Base-by-base conservation (phyloP, 2,113 vertebrate species). In the Aleadryas rufinucha region DNA sequence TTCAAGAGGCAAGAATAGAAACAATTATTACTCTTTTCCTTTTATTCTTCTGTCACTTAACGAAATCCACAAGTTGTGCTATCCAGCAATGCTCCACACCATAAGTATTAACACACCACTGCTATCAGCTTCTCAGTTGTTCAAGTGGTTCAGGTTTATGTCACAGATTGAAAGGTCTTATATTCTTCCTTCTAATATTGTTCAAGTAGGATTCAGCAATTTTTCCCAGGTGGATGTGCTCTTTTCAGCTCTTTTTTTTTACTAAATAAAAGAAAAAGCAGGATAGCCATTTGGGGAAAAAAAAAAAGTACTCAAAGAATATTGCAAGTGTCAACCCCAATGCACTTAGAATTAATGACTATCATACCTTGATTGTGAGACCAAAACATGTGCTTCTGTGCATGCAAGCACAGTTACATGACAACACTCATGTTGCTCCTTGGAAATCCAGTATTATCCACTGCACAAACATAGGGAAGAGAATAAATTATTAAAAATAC, bases 221-320 rank as follows among this genome's bases (percentile, higher is more conserved):
- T 39, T 89, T 93, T 52, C 13, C 16, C 9, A 26, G 9, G 6
- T 50, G 6, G 4, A 68, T 83, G 4, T 57, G 13, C 7, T 42
- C 6, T 26, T 94, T 92, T 82, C 49, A 64, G 3, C 7, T 52
- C n/a, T 45, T 8, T 39, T 16, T 78, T 77, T 70, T 71, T 23
- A n/a, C 22, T 47, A 33, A 84, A 66, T 19, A 54, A 23, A 39
- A 69, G 2, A 50, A 59, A 28, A 65, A 54, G 2, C 7, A 66
- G 22, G 11, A 26, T 7, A 75, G 41, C 1, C 1, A 59, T 12
- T 6, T 59, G 6, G 6, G 11, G 1, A 2, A 1, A 31, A 80
- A 52, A 56, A 28, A 56, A 60, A 26, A 13, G 4, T 33, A 20
- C 4, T 42, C 27, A 82, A 59, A 77, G 3, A 9, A 20, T 70